Conservation (phyloP, 2,797 vertebrate species). For the Acanthurus leucopareius region DNA sequence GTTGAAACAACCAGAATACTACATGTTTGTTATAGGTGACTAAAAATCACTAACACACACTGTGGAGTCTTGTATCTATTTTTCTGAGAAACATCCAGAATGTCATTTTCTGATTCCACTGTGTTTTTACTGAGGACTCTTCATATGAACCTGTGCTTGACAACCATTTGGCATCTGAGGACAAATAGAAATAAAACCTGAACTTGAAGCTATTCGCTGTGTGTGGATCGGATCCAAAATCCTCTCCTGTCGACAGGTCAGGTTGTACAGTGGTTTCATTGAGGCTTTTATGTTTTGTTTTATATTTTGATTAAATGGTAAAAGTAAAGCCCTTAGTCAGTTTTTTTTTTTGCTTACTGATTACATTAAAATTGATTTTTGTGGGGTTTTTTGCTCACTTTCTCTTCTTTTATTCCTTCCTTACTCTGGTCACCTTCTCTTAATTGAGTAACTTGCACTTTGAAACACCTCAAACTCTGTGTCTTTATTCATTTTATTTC, state of each 20-base stretch:
- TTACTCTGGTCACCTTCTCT: slow-evolving; percentile 1
- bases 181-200: slow-evolving; percentile 40
- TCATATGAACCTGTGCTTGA: slow-evolving; percentile 19
- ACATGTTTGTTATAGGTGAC: not conserved
- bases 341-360: not conserved
- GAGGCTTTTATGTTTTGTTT: slow-evolving; percentile 1
- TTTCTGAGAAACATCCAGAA: not conserved
- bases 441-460: slow-evolving; percentile 24
- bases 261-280: slow-evolving; percentile 14
- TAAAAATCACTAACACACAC: not conserved
- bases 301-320: slow-evolving; percentile 3
- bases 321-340: not conserved
- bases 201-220: slow-evolving; percentile 22
- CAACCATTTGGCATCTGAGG: slow-evolving; percentile 14
- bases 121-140: not conserved
- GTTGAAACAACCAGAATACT: not conserved
- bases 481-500: slow-evolving; percentile 33
- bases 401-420: not conserved
- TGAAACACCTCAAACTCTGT: slow-evolving; percentile 14
- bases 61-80: not conserved
- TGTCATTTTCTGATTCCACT: not conserved
- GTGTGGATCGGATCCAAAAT: slow-evolving; percentile 11
- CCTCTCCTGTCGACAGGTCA: not conserved
- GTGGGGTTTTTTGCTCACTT: not conserved
- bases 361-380: slow-evolving; percentile 4